Evolutionary conservation across 2,888 invertebrate genomes (phyloP), one percentile per base, ranked within the genome.

Genomic region (Parelbella ahira): DNA sequence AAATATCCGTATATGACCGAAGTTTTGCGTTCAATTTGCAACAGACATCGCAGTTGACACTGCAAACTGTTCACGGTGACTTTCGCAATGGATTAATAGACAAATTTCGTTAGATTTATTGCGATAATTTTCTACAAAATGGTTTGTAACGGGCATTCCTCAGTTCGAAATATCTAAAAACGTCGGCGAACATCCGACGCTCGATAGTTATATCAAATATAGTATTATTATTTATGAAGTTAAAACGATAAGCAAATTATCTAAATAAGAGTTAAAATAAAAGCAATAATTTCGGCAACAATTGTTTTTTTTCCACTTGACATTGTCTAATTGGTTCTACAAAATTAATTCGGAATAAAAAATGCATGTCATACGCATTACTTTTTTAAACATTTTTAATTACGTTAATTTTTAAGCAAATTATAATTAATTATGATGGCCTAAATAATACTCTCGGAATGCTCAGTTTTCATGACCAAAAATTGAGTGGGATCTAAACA

Each of bases 161-260:
- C 12, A 11, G 9, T 23, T 19, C 8, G 19, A 9, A 20, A 27
- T 15, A 8, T 13, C 3, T 2, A 6, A 8, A 24, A 21, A 19
- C 19, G 33, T 21, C 28, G 21, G 15, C 33, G 15, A 15, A 8
- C 8, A 21, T 21, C 5, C 37, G 38, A 21, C 34, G 12, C 2
- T 44, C 38, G 41, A 32, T 27, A 53, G 42, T 12, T 18, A 9
- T 48, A 45, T 30, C 32, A 27, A 47, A 49, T 48, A 55, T 56
- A 63, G 64, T 65, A 65, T 64, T 65, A 63, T 55, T 62, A 64
- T 54, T 52, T 46, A 45, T 48, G 34, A 50, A 56, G 50, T 37
- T 50, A 33, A 45, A 50, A 36, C 44, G 48, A 34, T 49, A 42
- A 39, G 43, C n/a, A n/a, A 44, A 37, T 49, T 46, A 48, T 27